Base-by-base conservation (phyloP, 2,113 vertebrate genomes). In the Pithys albifrons region DNA sequence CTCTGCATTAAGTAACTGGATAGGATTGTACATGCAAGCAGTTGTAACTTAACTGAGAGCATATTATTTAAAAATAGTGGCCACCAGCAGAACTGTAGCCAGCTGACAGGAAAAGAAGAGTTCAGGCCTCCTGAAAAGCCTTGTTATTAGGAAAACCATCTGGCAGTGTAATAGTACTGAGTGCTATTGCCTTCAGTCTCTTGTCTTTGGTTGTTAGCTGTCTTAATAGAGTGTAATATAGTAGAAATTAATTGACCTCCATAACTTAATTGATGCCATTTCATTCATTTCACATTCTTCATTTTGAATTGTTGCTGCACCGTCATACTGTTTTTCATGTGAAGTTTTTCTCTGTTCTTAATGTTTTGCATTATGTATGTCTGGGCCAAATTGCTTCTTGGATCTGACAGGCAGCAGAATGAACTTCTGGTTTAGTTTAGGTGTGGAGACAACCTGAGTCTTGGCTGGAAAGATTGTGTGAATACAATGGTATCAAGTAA, bases 181-280 rank as follows among this genome's bases (percentile, higher is more conserved):
- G 58, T 91, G 72, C 89, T 96, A 83, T 23, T 93, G 91, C 90
- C 91, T 93, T 83, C 74, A 93, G 73, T 91, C 51, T 94, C 81
- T 85, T 95, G 71, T 85, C 91, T 94, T 86, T 93, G 59, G 45
- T 88, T 93, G 45, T 59, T 86, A 96, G 89, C 62, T 89, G 37
- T 85, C 71, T 92, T 87, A 91, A 91, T 71, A 43, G 76, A 64
- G 29, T 88, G 88, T 92, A 84, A 81, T 88, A 77, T 51, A 84
- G 88, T 39, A 48, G 46, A 93, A 91, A 88, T 94, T 93, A 95
- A 95, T 92, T 91, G 82, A 88, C 57, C 79, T 88, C 57, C 18
- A 7, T 84, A 93, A 92, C 48, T 81, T 88, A 94, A 96, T 95
- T 90, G 72, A 23, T 88, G 57, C 72, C 7, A n/a, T 86, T 96